Conservation (phyloP, 2,797 vertebrate species). For the Centroberyx gerrardi region DNA sequence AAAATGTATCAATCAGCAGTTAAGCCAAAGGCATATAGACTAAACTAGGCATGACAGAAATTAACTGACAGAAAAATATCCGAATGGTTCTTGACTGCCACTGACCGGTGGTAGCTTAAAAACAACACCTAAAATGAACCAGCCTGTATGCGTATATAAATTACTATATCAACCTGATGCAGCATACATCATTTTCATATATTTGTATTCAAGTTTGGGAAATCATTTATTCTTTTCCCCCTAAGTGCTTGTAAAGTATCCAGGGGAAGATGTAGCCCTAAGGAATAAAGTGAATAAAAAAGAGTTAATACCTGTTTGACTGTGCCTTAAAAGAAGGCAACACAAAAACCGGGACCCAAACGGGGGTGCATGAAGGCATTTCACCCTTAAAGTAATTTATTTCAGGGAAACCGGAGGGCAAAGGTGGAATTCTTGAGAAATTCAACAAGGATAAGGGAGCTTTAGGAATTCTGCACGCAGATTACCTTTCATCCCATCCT, state of each 20-base stretch:
- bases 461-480: constrained; percentile 83
- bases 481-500: constrained; percentile 81
- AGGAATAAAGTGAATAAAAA: constrained; percentile 57
- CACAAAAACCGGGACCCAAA: constrained; percentile 17
- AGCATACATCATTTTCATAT: constrained; percentile 9
- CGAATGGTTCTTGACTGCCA: constrained; percentile 16
- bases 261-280: constrained; percentile 44
- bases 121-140: background rate
- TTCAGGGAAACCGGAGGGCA: constrained; percentile 81
- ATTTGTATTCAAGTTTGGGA: constrained; percentile 43
- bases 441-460: constrained; percentile 84
- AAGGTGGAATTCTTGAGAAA: constrained; percentile 86
- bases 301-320: constrained; percentile 61
- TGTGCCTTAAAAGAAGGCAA: constrained; percentile 44
- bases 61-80: constrained; percentile 50
- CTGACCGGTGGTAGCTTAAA: constrained; percentile 30
- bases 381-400: constrained; percentile 82
- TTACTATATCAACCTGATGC: constrained; percentile 22
- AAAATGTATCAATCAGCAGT: constrained; percentile 61
- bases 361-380: constrained; percentile 61
- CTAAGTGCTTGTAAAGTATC: constrained; percentile 36
- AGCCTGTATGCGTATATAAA: background rate
- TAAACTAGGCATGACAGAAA: constrained; percentile 50
- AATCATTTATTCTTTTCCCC: constrained; percentile 39
- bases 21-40: constrained; percentile 48